These are phyloP conservation scores for Punctoribates punctum DNA, from an alignment of 2,888 invertebrate genomes.

Conservation along the genomic window DNA sequence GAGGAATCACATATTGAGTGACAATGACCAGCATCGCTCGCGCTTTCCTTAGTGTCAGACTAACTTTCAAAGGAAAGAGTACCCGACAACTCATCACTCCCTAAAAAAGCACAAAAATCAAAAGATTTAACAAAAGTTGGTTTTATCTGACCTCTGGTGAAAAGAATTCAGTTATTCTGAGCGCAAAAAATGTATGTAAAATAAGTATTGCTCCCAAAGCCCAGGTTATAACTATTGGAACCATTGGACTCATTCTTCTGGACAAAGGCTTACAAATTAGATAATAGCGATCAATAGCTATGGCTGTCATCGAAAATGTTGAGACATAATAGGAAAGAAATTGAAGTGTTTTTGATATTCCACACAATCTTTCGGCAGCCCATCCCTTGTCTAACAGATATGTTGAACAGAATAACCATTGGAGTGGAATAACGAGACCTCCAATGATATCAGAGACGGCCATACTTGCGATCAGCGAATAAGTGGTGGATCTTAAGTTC, in stretches of 20 bases:
- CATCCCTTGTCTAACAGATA: constrained; percentile 4
- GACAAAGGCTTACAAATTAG: constrained; percentile 25
- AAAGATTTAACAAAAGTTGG: not conserved
- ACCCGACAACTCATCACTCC: constrained; percentile 33
- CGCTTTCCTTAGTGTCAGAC: not conserved
- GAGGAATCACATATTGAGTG: constrained; percentile 33
- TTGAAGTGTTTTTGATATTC: constrained; percentile 3
- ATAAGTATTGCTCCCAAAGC: constrained; percentile 9
- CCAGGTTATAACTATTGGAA: constrained; percentile 11
- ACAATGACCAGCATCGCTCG: constrained; percentile 22
- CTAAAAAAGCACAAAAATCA: not conserved
- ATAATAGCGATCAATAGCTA: constrained; percentile 30
- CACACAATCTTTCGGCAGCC: not conserved
- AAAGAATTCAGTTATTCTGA: constrained; percentile 36
- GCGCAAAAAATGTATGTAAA: not conserved
- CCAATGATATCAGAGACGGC: constrained; percentile 35
- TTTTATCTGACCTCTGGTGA: constrained; percentile 29
- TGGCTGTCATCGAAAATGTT: constrained; percentile 35
- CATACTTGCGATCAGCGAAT: constrained; percentile 29
- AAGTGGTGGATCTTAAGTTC: constrained; percentile 36
- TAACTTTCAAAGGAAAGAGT: not conserved
- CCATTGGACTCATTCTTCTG: not conserved
- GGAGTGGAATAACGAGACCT: constrained; percentile 25
- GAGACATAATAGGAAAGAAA: constrained; percentile 40
- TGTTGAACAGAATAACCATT: constrained; percentile 38